A percentile compares a stretch with the other conserved stretches of the same genome.
Conservation (phyloP, 2,888 invertebrate genomes). For the Plebejus anna region DNA sequence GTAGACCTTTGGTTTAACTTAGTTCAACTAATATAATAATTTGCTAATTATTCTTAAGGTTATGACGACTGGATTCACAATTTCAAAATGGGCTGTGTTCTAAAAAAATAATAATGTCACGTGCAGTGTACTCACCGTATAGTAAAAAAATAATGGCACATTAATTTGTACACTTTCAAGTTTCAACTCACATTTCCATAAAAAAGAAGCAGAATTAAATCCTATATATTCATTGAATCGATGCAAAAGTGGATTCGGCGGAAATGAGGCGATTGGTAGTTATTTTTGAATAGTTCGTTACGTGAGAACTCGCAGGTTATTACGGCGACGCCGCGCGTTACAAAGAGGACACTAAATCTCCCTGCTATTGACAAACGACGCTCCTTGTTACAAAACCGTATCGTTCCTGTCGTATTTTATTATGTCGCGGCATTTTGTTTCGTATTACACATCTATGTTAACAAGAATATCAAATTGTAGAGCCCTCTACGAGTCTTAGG, state of each 20-base stretch:
- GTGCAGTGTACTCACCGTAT: no score
- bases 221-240: no score
- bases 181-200: no score
- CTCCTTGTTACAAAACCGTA: conserved; percentile 59
- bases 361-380: conserved; percentile 64
- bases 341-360: conserved; percentile 60
- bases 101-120: no score
- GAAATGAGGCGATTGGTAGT: neutral
- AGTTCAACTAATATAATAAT: no score
- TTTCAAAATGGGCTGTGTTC: no score
- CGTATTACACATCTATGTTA: conserved; percentile 19
- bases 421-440: conserved; percentile 42
- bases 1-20: no score
- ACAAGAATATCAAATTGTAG: conserved; percentile 9
- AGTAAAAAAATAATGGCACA: no score
- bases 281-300: conserved; percentile 27
- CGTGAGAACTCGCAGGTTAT: conserved; percentile 29
- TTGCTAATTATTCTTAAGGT: no score
- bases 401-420: conserved; percentile 55
- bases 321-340: conserved; percentile 42
- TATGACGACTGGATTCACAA: no score
- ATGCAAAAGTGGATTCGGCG: neutral
- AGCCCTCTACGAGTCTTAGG: neutral
- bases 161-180: no score
- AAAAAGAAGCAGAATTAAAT: no score